Conservation (phyloP, 1,140 invertebrate genomes). For the Pogonus chalceus region DNA sequence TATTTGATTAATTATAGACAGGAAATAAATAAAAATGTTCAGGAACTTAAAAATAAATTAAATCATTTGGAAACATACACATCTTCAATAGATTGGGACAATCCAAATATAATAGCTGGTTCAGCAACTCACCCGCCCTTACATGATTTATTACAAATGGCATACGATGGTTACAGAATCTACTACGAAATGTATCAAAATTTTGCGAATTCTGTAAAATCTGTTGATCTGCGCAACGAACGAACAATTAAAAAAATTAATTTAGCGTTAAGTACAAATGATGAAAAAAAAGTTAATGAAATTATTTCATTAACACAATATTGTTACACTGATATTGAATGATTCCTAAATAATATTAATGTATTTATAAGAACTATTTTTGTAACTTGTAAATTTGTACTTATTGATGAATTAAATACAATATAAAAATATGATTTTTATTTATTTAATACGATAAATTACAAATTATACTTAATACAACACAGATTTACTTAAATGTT, state of each 20-base stretch:
- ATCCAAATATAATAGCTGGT: background rate
- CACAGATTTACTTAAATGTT: no score
- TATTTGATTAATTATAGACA: background rate
- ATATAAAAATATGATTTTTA: no score
- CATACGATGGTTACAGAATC: background rate
- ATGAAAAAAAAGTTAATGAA: background rate
- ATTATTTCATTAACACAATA: background rate
- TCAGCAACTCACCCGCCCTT: background rate
- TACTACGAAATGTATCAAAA: background rate
- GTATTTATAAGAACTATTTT: background rate
- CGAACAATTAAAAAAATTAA: background rate
- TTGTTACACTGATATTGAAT: no score
- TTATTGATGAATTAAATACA: no score
- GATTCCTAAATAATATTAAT: background rate
- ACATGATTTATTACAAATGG: background rate
- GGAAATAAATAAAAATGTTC: background rate
- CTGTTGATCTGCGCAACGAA: background rate
- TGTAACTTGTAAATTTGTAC: no score
- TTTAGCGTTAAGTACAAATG: background rate
- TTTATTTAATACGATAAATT: no score
- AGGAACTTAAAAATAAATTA: background rate
- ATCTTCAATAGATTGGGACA: background rate
- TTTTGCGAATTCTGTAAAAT: background rate
- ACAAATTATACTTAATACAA: no score
- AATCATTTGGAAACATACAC: background rate